These are phyloP conservation scores for Psittacula derbiana DNA, from an alignment of 2,797 vertebrate genomes.

Conservation along the genomic window DNA sequence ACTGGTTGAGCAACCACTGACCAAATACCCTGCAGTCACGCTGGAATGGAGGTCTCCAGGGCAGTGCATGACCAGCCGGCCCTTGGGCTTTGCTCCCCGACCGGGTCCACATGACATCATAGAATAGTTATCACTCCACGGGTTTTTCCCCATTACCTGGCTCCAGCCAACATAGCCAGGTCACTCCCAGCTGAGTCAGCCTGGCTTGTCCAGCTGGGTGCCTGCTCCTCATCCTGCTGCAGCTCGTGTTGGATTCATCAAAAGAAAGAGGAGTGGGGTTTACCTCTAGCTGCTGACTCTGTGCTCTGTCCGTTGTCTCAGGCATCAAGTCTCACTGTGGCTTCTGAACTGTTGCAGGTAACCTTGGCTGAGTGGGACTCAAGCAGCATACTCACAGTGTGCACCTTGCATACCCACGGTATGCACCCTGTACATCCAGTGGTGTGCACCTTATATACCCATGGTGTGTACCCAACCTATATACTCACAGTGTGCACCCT, in stretches of 20 bases:
- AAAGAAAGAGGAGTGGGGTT: neutral
- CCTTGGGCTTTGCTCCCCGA: neutral
- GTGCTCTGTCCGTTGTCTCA: neutral
- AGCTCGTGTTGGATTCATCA: neutral
- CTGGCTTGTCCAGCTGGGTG: neutral
- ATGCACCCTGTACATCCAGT: too few relatives aligned
- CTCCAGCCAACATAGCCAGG: neutral
- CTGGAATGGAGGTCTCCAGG: neutral
- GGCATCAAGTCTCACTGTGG: rapidly evolving
- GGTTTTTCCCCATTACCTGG: neutral
- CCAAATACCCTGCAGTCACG: neutral
- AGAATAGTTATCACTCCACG: neutral
- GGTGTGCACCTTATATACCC: too few relatives aligned
- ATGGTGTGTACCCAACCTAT: neutral
- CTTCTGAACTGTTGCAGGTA: neutral
- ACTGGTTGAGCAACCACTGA: neutral
- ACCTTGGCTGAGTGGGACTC: neutral
- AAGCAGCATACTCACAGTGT: rapidly evolving
- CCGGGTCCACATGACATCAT: rapidly evolving
- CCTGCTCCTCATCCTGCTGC: neutral
- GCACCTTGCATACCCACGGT: rapidly evolving
- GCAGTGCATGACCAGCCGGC: neutral
- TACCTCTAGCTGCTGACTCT: neutral
- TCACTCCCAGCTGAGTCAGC: neutral
- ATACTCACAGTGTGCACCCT: neutral